Percentiles rank a stretch among this genome's conserved stretches.
Evolutionary conservation across 2,888 invertebrate genomes (phyloP).

Genomic region (Cremastinae sp.): DNA sequence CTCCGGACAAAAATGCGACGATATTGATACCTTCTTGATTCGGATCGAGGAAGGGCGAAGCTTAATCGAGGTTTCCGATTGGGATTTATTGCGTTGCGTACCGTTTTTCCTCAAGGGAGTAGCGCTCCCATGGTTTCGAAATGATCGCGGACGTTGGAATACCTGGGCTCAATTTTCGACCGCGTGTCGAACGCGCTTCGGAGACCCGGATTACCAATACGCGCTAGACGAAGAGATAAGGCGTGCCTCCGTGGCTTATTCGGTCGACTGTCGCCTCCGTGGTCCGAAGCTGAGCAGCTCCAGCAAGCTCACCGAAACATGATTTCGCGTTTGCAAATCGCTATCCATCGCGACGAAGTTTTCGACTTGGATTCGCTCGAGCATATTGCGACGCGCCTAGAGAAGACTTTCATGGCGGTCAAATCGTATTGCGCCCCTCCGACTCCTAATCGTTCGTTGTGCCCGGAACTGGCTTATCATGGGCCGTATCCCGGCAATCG

Average conservation of each 20-base stretch:
- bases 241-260: constrained; percentile 18
- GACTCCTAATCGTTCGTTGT: constrained; percentile 3
- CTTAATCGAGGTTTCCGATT: not conserved
- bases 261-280: not conserved
- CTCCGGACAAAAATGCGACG: not conserved
- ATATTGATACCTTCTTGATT: constrained; percentile 12
- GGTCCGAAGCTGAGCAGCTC: constrained; percentile 16
- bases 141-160: constrained; percentile 5
- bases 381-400: not conserved
- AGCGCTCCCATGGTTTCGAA: constrained; percentile 29
- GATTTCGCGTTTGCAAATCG: not conserved
- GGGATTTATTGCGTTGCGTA: constrained; percentile 9
- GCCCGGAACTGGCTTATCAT: constrained; percentile 4
- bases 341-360: constrained; percentile 4
- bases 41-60: constrained; percentile 23
- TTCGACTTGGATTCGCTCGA: constrained; percentile 13
- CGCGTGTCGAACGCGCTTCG: constrained; percentile 14
- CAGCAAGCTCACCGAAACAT: constrained; percentile 30
- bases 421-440: constrained; percentile 5
- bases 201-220: constrained; percentile 34
- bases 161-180: constrained; percentile 1
- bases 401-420: not conserved
- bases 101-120: constrained; percentile 39
- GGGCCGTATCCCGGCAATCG: not conserved
- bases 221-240: constrained; percentile 21